phyloP scores from a whole-genome alignment of 2,113 vertebrate genomes.

The Chamaea fasciata region DNA sequence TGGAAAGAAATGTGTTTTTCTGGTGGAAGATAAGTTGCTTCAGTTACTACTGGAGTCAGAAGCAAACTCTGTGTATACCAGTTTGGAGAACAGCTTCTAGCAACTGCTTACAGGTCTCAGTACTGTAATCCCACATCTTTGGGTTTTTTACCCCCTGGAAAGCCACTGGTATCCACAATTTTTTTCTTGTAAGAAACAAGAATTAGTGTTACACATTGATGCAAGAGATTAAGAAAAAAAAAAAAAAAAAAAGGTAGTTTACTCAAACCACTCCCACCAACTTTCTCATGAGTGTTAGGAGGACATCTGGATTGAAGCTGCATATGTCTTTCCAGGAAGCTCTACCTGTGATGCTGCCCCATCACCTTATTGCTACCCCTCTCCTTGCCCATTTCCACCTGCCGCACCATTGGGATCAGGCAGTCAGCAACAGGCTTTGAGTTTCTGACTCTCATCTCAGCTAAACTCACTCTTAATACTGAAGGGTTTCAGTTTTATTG shows the following conservation, averaged over 20 bases:
- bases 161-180: not conserved
- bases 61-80: not conserved
- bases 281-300: not conserved
- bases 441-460: not conserved
- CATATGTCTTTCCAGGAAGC: not conserved
- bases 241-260: not conserved
- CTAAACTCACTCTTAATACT: not conserved
- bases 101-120: not conserved
- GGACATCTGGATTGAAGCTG: not conserved
- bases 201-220: not conserved
- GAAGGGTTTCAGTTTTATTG: not conserved
- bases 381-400: not conserved
- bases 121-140: not conserved
- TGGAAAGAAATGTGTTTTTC: conserved; percentile 2
- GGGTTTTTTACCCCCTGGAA: not conserved
- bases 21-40: not conserved
- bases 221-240: not conserved
- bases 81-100: not conserved
- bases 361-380: not conserved
- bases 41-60: not conserved
- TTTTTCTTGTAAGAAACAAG: not conserved
- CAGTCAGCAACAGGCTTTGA: not conserved
- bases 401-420: fast-evolving
- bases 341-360: not conserved
- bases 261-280: not conserved